phyloP scores from a whole-genome alignment of 2,797 vertebrate species.

The Australoheros facetus region DNA sequence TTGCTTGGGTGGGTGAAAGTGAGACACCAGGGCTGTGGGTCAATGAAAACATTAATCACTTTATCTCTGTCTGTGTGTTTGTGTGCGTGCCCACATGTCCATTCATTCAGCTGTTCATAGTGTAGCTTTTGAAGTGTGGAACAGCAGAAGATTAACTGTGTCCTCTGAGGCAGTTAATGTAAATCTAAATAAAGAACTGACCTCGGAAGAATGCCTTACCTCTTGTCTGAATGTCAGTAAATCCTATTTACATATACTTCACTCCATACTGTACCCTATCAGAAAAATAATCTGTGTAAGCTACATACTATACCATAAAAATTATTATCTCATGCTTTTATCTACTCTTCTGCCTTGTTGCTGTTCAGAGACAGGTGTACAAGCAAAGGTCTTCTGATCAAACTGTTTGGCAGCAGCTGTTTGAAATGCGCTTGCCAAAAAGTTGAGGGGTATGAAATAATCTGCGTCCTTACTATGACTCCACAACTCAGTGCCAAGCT shows the following conservation, averaged over 20 bases:
- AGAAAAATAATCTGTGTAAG: not conserved
- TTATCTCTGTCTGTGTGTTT: conserved; percentile 14
- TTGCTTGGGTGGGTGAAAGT: conserved; percentile 35
- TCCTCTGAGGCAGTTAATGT: conserved; percentile 27
- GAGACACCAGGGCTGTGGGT: conserved; percentile 40
- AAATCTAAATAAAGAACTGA: conserved; percentile 44
- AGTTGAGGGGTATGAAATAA: conserved; percentile 35
- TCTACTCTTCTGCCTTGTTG: conserved; percentile 17
- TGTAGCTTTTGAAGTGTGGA: conserved; percentile 31
- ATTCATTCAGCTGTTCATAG: conserved; percentile 29
- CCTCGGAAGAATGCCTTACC: conserved; percentile 29
- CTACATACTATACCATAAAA: not conserved
- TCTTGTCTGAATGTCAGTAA: conserved; percentile 8
- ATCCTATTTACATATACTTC: not conserved
- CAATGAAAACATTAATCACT: conserved; percentile 52
- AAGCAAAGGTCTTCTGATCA: conserved; percentile 36
- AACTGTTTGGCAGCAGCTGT: conserved; percentile 42
- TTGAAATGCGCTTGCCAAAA: conserved; percentile 50
- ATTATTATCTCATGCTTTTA: conserved; percentile 25
- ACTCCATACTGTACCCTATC: not conserved
- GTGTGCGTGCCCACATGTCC: not conserved
- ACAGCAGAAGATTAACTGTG: conserved; percentile 35
- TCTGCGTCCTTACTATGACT: conserved; percentile 55
- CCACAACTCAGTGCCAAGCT: conserved; percentile 34
- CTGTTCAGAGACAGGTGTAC: conserved; percentile 39